These are phyloP conservation scores for Cynaeus angustus DNA, from an alignment of 2,888 invertebrate genomes.

Conservation along the genomic window DNA sequence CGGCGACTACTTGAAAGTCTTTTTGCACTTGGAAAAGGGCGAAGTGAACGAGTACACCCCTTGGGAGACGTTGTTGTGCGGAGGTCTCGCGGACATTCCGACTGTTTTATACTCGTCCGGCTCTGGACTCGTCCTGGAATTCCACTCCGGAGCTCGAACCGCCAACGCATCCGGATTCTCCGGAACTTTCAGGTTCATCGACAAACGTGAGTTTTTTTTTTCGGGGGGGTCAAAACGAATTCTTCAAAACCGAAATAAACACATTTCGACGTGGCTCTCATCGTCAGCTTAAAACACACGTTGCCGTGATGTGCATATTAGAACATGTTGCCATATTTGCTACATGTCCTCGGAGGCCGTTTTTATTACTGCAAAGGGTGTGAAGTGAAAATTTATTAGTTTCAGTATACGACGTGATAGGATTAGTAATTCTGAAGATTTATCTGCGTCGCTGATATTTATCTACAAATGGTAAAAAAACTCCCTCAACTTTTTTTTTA, in stretches of 20 bases:
- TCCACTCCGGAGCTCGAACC: conserved; percentile 77
- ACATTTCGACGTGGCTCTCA: conserved; percentile 6
- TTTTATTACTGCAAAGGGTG: conserved; percentile 66
- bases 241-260: conserved; percentile 5
- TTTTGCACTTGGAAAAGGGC: conserved; percentile 82
- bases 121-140: conserved; percentile 83
- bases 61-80: conserved; percentile 84
- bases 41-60: conserved; percentile 85
- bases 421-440: conserved; percentile 63
- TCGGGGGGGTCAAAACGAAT: conserved; percentile 1
- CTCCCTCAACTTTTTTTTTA: conserved; percentile 15
- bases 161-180: conserved; percentile 81
- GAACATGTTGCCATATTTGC: conserved; percentile 58
- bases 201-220: conserved; percentile 78
- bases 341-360: conserved; percentile 63
- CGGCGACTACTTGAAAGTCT: conserved; percentile 86
- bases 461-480: conserved; percentile 32
- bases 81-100: conserved; percentile 79
- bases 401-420: conserved; percentile 65
- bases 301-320: conserved; percentile 59
- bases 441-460: conserved; percentile 44
- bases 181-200: conserved; percentile 85
- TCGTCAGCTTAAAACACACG: conserved; percentile 14
- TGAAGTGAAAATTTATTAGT: conserved; percentile 69
- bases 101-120: conserved; percentile 85